These are phyloP conservation scores for Eupithecia dodoneata DNA, from an alignment of 2,888 invertebrate species.

Conservation along the genomic window DNA sequence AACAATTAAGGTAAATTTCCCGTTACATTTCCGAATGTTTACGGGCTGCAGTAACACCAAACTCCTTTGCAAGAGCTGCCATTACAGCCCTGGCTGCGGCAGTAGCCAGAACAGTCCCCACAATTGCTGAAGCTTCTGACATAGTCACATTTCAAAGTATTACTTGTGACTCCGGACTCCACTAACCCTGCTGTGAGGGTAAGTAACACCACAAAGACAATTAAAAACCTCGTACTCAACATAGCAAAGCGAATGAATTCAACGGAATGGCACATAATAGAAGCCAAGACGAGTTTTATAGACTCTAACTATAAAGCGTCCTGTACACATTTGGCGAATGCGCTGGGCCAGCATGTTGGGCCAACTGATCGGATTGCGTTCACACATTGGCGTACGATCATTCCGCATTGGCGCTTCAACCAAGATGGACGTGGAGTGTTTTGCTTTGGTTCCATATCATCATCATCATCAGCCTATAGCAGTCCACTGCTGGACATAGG, in stretches of 20 bases:
- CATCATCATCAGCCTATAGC: no score
- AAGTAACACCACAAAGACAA: slow-evolving; percentile 12
- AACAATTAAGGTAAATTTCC: no score
- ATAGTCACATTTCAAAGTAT: slow-evolving; percentile 25
- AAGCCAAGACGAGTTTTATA: not conserved
- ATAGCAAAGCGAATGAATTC: slow-evolving; percentile 10
- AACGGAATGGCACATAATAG: not conserved
- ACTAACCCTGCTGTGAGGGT: slow-evolving; percentile 7
- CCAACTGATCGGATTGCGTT: no score
- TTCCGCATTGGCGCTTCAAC: no score
- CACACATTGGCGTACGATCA: no score
- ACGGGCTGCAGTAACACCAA: slow-evolving; percentile 29
- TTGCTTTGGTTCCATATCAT: no score
- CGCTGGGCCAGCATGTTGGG: no score
- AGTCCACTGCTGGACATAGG: no score
- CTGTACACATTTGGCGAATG: no score
- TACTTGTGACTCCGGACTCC: slow-evolving; percentile 25
- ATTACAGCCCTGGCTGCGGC: slow-evolving; percentile 24
- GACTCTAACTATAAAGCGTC: not conserved
- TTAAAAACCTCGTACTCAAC: slow-evolving; percentile 10
- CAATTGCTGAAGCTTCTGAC: slow-evolving; percentile 29
- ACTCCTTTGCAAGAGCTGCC: slow-evolving; percentile 24
- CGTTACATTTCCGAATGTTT: not conserved
- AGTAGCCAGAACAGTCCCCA: slow-evolving; percentile 23
- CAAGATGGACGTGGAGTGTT: no score